Conservation (phyloP, 2,113 vertebrate genomes). For the Petromus typicus region DNA sequence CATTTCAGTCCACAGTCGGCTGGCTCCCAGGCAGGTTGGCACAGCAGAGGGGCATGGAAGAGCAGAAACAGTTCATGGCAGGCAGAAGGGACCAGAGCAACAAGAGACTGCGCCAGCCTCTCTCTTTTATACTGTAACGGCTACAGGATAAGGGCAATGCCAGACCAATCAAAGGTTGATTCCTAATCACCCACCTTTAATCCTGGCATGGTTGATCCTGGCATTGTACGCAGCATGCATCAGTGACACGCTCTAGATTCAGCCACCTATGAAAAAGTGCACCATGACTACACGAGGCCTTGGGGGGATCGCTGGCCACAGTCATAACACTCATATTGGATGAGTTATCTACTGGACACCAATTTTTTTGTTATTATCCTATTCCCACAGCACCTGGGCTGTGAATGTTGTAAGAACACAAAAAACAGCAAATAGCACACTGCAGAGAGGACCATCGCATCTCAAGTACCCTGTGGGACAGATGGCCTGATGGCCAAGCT, state of each 20-base stretch:
- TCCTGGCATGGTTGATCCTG: not conserved
- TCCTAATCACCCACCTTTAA: not conserved
- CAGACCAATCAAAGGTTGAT: not conserved
- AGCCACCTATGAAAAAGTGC: not conserved
- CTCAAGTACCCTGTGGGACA: constrained; percentile 16
- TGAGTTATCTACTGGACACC: not conserved
- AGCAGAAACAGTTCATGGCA: not conserved
- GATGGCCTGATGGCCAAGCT: not conserved
- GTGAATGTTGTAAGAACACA: constrained; percentile 4
- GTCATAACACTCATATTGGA: not conserved
- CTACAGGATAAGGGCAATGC: not conserved
- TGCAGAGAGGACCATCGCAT: not conserved
- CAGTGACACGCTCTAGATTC: not conserved
- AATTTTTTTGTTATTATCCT: not conserved
- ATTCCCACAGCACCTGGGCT: not conserved
- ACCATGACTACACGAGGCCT: not conserved
- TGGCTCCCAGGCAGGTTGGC: not conserved
- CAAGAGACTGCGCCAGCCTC: not conserved
- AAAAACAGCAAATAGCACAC: constrained; percentile 59
- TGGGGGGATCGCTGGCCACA: not conserved
- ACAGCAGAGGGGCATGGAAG: not conserved
- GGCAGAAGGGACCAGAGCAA: not conserved
- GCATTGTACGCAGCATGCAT: not conserved
- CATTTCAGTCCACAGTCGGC: not conserved
- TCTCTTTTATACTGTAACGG: not conserved